phyloP scores from a whole-genome alignment of 2,113 vertebrate genomes.

The Corydoras sp. region DNA sequence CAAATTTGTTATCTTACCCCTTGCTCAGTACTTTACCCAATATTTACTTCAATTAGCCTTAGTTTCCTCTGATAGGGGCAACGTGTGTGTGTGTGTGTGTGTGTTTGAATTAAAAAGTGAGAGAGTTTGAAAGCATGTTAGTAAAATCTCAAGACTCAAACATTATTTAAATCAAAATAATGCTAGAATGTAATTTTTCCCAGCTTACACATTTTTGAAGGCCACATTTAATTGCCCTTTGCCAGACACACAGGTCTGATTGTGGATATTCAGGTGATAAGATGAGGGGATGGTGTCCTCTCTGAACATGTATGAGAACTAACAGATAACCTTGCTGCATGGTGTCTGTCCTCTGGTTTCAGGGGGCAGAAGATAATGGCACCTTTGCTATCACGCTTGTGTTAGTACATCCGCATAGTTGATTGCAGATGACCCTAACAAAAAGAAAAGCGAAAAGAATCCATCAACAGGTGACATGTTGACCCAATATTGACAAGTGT shows the following conservation, averaged over 20 bases:
- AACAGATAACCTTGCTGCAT: slow-evolving; percentile 33
- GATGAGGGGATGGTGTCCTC: slow-evolving; percentile 14
- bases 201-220: background rate
- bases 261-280: slow-evolving; percentile 20
- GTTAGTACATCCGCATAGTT: slow-evolving; percentile 51
- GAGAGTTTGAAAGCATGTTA: background rate
- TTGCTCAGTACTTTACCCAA: slow-evolving; percentile 68
- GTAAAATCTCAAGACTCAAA: background rate
- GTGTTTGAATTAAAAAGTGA: slow-evolving; percentile 16
- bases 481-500: slow-evolving; percentile 54
- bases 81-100: slow-evolving; percentile 25
- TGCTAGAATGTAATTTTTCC: no score
- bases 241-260: slow-evolving; percentile 7
- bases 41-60: slow-evolving; percentile 72
- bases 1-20: slow-evolving; percentile 68
- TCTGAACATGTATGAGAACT: slow-evolving; percentile 34
- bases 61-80: slow-evolving; percentile 61
- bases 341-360: slow-evolving; percentile 27
- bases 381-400: slow-evolving; percentile 48
- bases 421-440: slow-evolving; percentile 46
- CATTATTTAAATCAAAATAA: no score
- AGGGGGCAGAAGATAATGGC: slow-evolving; percentile 34
- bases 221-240: background rate
- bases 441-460: slow-evolving; percentile 56
- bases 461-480: slow-evolving; percentile 59